Percentiles rank a stretch among this genome's conserved stretches.
These are phyloP conservation scores for Acromyrmex charruanus DNA, from an alignment of 1,140 invertebrate species.

Conservation along the genomic window DNA sequence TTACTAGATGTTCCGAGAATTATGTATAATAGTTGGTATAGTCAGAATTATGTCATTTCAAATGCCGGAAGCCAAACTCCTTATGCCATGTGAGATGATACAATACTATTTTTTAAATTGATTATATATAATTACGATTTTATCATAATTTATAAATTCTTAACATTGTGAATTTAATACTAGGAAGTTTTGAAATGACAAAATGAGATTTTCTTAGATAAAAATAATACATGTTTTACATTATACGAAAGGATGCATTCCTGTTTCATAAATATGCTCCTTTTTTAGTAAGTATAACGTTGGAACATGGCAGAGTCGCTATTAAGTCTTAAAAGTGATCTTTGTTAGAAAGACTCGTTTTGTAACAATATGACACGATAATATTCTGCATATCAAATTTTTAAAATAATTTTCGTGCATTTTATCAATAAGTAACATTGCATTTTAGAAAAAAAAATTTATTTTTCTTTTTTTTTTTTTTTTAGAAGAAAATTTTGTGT, in stretches of 20 bases:
- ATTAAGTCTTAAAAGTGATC: not conserved
- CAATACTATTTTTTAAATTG: not conserved
- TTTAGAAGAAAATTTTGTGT: not conserved
- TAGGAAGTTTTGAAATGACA: conserved; percentile 46
- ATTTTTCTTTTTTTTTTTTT: not conserved
- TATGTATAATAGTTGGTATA: not conserved
- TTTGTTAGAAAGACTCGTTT: not conserved
- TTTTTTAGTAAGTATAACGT: conserved; percentile 68
- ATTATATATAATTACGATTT: conserved; percentile 6
- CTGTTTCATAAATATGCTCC: conserved; percentile 47
- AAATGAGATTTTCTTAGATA: conserved; percentile 40
- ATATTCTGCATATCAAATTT: not conserved
- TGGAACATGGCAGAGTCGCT: conserved; percentile 4
- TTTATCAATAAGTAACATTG: not conserved
- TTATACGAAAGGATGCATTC: conserved; percentile 62
- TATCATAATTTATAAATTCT: conserved; percentile 7
- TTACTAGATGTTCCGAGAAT: conserved; percentile 23
- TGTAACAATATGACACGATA: not conserved
- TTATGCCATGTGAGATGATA: not conserved
- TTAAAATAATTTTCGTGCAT: not conserved
- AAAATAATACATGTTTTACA: not conserved
- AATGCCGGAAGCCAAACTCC: not conserved
- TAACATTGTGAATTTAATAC: not conserved
- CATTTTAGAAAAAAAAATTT: not conserved
- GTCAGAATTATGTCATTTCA: conserved; percentile 4